Conservation (phyloP, 2,113 vertebrate genomes). For the Progne subis region DNA sequence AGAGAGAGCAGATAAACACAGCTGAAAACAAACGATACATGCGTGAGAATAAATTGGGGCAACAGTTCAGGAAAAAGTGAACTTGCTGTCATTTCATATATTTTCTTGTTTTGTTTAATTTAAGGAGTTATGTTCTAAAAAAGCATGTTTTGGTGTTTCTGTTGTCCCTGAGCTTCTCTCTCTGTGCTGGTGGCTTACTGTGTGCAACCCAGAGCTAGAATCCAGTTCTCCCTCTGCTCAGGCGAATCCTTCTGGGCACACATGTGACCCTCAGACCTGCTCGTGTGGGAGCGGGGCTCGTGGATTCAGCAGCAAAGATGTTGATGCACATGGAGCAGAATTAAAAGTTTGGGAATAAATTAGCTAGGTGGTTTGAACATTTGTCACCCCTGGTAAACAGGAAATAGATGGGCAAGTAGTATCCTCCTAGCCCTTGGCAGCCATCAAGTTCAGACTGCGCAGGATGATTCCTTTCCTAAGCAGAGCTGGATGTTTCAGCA, state of each 20-base stretch:
- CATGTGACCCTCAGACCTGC: neutral
- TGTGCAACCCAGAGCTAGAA: neutral
- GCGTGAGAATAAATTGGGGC: neutral
- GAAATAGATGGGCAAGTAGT: neutral
- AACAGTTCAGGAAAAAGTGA: neutral
- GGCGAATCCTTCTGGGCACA: neutral
- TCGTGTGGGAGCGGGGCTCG: neutral
- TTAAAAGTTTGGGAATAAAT: neutral
- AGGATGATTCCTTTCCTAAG: neutral
- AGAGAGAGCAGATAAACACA: neutral
- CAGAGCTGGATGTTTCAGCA: neutral
- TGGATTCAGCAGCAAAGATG: neutral
- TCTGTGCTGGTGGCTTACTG: neutral
- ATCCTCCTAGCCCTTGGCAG: neutral
- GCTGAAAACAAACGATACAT: neutral
- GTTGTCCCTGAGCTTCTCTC: neutral
- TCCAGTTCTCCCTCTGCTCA: neutral
- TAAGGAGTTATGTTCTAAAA: neutral
- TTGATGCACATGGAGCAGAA: neutral
- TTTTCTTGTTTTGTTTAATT: constrained; percentile 10
- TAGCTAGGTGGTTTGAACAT: neutral
- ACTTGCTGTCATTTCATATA: neutral
- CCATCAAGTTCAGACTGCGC: neutral
- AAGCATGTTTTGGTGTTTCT: neutral
- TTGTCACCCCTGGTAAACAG: neutral